A percentile compares a stretch with the other conserved stretches of the same genome.
Evolutionary conservation across 2,888 invertebrate genomes (phyloP).

Genomic region (Diarsia brunnea): DNA sequence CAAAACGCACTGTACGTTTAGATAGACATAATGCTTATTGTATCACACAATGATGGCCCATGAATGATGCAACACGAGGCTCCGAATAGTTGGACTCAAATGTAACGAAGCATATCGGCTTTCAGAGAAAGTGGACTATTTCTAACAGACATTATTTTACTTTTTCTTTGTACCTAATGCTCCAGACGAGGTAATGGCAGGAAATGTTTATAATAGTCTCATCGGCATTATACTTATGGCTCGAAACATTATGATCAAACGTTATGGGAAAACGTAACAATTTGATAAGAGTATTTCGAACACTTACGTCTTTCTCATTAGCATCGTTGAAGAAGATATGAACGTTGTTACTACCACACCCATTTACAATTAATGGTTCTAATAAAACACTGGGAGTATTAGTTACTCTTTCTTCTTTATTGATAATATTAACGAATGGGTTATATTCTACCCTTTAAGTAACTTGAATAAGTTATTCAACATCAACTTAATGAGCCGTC

Average conservation of each 20-base stretch:
- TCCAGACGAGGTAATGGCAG: constrained; percentile 40
- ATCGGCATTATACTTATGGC: constrained; percentile 32
- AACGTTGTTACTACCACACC: neutral
- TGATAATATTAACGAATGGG: neutral
- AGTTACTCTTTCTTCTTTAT: neutral
- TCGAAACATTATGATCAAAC: constrained; percentile 19
- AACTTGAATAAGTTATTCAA: neutral
- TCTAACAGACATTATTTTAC: constrained; percentile 50
- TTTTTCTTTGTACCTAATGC: constrained; percentile 44
- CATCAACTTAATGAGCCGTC: neutral
- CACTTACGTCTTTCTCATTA: constrained; percentile 9
- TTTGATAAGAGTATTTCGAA: constrained; percentile 22
- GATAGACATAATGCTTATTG: constrained; percentile 27
- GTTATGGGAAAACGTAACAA: constrained; percentile 20
- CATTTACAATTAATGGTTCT: neutral
- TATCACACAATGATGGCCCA: constrained; percentile 39
- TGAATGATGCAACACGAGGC: constrained; percentile 68
- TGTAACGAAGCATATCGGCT: constrained; percentile 70
- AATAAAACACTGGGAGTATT: neutral
- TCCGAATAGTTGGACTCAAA: constrained; percentile 63
- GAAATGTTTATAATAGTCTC: constrained; percentile 31
- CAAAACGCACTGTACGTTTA: neutral
- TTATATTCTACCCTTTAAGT: neutral
- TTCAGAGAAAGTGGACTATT: constrained; percentile 66
- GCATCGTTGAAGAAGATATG: constrained; percentile 1